Base-by-base conservation (phyloP, 2,797 vertebrate genomes). In the Atherinosoma microstoma region DNA sequence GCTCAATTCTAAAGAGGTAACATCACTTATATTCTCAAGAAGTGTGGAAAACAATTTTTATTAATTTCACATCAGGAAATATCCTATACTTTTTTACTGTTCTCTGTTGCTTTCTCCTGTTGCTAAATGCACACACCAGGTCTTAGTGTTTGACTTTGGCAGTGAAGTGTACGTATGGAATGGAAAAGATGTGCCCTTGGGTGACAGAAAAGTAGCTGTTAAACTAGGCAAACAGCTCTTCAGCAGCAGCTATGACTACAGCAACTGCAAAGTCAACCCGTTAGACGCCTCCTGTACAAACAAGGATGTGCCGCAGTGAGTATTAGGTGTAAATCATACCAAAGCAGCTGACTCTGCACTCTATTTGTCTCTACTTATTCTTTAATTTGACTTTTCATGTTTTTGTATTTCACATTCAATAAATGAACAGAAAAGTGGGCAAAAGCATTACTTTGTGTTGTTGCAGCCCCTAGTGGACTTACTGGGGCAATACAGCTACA, bases 121-220 rank as follows among this genome's bases (percentile, higher is more conserved):
- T 35, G 38, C 27, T 30, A 3, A 58, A 4, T 5, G 35, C 11
- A 1, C 35, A 42, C 64, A 2, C 20, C 83, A 96, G 95, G 95
- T 94, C 5, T 84, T 96, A 60, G 94, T 96, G 82, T 95, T 95
- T 87, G 95, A 96, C 81, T 96, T 96, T 85, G 95, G 95, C 64
- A 63, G 92, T 0, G 95, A 96, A 76, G 91, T 96, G 73, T 96
- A 96, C 4, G 92, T 96, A 1, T 96, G 95, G 95, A 91, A 93
- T 2, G 95, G 95, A 24, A 95, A 95, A 82, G 95, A 95, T 13
- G 95, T 96, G 73, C 76, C 95, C 15, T 79, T 95, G 79, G 82
- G 91, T 15, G 93, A 95, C 83, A 92, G 95, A 67, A 96, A 96
- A 85, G 89, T 95, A 34, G 95, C 94, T 1, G 91, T 95, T 16